Evolutionary conservation across 2,113 vertebrate species (phyloP), one percentile per base, ranked within the genome.

Genomic region (Scophthalmus maximus): DNA sequence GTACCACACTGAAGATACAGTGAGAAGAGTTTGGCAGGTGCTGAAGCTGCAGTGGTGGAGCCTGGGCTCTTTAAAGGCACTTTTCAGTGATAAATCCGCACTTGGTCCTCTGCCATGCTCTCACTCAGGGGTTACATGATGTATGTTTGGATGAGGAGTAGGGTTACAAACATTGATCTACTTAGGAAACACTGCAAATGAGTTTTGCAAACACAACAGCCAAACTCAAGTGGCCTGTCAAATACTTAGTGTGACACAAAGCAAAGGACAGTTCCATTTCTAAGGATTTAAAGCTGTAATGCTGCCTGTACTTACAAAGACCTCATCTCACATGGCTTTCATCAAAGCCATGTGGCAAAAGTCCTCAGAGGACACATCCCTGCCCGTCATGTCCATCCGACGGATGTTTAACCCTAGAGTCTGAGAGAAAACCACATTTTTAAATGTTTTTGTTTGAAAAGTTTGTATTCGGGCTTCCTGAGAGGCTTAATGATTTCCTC

Each of bases 241-340:
- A 84, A 79, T 62, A n/a, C 1, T 18, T 81, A 83, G 83, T 74
- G 62, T 72, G 80, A 58, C 0, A 6, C n/a, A 25, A 63, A 70
- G 70, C 83, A 88, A 89, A 90, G 87, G 79, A 89, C 79, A 82
- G 50, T 72, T 88, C 65, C 74, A 69, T 82, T 74, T 73, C 52
- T 63, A 42, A 65, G 81, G 88, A 87, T 86, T 70, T 68, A 64
- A 44, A 64, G 59, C 38, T 53, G 40, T 83, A 79, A 85, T 69
- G 73, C 68, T 27, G 68, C 73, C 81, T 64, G 71, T 56, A 67
- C 63, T 76, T 38, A 58, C 40, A 15, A 18, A 17, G 40, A 18
- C 42, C n/a, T 17, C 79, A 65, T 75, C 47, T 58, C 25, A 32
- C 57, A 63, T n/a, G n/a, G n/a, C n/a, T n/a, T n/a, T n/a, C n/a